Evolutionary conservation across 2,888 invertebrate genomes (phyloP).

Genomic region (Diarsia dahlii): DNA sequence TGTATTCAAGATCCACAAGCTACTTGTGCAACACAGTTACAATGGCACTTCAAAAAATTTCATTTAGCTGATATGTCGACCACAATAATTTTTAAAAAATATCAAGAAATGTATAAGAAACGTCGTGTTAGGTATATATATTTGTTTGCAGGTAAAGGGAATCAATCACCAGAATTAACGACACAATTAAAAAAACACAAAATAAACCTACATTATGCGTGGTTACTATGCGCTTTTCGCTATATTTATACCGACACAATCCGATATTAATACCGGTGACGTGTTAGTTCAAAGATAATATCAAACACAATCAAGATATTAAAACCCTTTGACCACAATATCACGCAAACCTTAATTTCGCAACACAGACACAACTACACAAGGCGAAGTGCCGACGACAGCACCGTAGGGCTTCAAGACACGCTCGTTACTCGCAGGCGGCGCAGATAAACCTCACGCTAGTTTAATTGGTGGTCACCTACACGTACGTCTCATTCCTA

Average conservation of each 20-base stretch:
- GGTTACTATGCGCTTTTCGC: too few relatives aligned
- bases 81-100: too few relatives aligned
- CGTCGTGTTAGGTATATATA: too few relatives aligned
- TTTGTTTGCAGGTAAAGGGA: too few relatives aligned
- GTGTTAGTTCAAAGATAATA: background rate
- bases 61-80: too few relatives aligned
- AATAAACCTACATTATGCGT: too few relatives aligned
- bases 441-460: conserved; percentile 74
- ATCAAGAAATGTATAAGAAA: too few relatives aligned
- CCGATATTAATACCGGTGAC: too few relatives aligned
- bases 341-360: conserved; percentile 19
- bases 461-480: conserved; percentile 83
- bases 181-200: too few relatives aligned
- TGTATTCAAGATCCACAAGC: background rate
- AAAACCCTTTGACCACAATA: background rate
- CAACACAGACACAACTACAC: background rate
- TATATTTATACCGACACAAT: too few relatives aligned
- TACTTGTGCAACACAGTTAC: background rate
- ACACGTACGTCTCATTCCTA: conserved; percentile 57
- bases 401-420: conserved; percentile 67
- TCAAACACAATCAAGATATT: background rate
- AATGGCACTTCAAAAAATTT: too few relatives aligned
- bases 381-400: conserved; percentile 33
- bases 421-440: conserved; percentile 80
- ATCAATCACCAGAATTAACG: too few relatives aligned